These are phyloP conservation scores for Astreopora myriophthalma DNA, from an alignment of 64 coral and sea anemone species.

Conservation along the genomic window DNA sequence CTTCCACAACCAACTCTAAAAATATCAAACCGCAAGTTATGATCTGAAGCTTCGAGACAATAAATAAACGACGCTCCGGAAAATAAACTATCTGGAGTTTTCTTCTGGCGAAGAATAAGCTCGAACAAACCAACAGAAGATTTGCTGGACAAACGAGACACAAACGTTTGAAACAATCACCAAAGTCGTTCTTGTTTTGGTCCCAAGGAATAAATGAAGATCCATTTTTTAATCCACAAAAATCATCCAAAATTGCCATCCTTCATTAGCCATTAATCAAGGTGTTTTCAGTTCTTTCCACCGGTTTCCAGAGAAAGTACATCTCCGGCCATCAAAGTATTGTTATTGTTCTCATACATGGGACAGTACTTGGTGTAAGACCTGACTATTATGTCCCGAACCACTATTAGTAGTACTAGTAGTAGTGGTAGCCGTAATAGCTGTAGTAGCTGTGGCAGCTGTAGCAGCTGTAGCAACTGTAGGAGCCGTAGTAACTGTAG, in stretches of 20 bases:
- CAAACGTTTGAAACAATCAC: slow-evolving; percentile 72
- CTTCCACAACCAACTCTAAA: slow-evolving; percentile 67
- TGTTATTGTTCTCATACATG: no score
- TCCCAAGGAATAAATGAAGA: slow-evolving; percentile 69
- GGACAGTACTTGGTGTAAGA: no score
- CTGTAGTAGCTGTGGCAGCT: no score
- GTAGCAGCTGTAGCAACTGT: no score
- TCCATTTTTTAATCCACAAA: slow-evolving; percentile 69
- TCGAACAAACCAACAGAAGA: slow-evolving; percentile 53
- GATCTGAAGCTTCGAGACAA: slow-evolving; percentile 62
- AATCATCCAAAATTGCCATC: slow-evolving; percentile 72
- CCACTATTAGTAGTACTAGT: no score
- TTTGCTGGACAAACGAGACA: slow-evolving; percentile 66
- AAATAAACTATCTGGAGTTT: background rate
- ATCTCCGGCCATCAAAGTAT: no score
- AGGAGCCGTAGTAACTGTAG: no score
- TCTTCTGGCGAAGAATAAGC: slow-evolving; percentile 57
- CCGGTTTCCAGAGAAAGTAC: no score
- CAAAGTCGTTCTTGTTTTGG: slow-evolving; percentile 58
- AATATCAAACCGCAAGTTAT: slow-evolving; percentile 31
- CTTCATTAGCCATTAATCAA: background rate
- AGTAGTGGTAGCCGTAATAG: no score
- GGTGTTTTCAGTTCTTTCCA: no score
- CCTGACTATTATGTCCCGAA: no score
- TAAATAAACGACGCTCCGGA: slow-evolving; percentile 6